phyloP scores from a whole-genome alignment of 2,888 invertebrate species.

The Oligia strigilis region DNA sequence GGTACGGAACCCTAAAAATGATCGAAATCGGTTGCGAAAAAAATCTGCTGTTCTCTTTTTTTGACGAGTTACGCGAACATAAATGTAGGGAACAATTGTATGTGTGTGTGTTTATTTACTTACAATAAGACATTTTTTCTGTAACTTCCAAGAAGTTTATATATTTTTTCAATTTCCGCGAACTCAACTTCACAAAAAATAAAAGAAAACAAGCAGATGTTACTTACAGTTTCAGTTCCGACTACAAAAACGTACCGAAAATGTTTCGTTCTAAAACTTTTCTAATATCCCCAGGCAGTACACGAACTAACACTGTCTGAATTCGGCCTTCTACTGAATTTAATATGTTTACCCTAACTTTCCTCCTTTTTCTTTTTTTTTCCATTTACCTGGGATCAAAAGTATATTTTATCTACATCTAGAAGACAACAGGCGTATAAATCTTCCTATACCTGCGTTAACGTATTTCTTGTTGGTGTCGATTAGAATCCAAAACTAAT shows the following conservation, averaged over 20 bases:
- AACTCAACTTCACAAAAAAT: background rate
- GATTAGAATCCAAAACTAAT: background rate
- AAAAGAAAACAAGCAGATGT: slow-evolving; percentile 19
- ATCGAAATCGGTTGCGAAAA: too few species aligned
- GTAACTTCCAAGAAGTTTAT: background rate
- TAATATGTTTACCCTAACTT: slow-evolving; percentile 31
- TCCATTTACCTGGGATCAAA: slow-evolving; percentile 10
- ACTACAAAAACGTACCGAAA: slow-evolving; percentile 49
- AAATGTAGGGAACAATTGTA: too few species aligned
- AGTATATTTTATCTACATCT: background rate
- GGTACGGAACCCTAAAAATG: too few species aligned
- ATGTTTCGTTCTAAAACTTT: slow-evolving; percentile 49
- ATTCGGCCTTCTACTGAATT: slow-evolving; percentile 21
- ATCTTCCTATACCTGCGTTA: background rate
- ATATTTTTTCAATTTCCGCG: background rate
- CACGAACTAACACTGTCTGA: slow-evolving; percentile 22
- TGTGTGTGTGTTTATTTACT: background rate
- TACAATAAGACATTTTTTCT: background rate
- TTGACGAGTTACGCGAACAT: too few species aligned
- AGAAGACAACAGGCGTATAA: background rate
- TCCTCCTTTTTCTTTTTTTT: slow-evolving; percentile 14
- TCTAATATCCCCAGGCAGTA: slow-evolving; percentile 50
- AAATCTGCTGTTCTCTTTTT: too few species aligned
- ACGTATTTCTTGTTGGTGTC: background rate
- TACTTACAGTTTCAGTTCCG: slow-evolving; percentile 34